Evolutionary conservation across 2,888 invertebrate genomes (phyloP), one percentile per base, ranked within the genome.

Genomic region (Spatulosminthurus flaviceps): DNA sequence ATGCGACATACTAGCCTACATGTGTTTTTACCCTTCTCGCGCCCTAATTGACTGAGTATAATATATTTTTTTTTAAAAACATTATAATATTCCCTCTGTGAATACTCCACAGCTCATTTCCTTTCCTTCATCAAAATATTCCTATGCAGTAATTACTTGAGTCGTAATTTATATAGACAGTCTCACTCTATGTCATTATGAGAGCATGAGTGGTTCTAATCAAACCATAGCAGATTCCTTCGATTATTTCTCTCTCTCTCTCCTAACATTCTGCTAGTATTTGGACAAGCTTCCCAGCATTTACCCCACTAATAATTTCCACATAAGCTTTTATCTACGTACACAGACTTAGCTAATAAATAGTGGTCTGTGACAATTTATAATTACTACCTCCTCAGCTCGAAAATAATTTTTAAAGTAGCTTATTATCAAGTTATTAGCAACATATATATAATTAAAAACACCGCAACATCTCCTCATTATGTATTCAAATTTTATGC

Each of bases 1-100:
- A 82, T 82, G 80, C 80, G 82, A 79, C 80, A 80, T 66, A 80
- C 76, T 76, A 81, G 69, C 77, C 77, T 80, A 79, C 80, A 82
- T 80, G 80, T 80, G 80, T 80, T 80, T 75, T 70, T 41, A 34
- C 22, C 16, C 22, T 69, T 61, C 61, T 61, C 61, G 7, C 64
- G 16, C 51, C 51, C 2, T 51, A 51, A 51, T 51, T 51, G 51
- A 51, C 51, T 51, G 5, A 9, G 34, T 34, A 34, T n/a, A n/a
- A n/a, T n/a, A n/a, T n/a, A n/a, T n/a, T n/a, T n/a, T n/a, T 51
- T n/a, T 19, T 51, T 51, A 11, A 19, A 51, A 4, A 51, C 51
- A 19, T 51, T 19, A 7, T 9, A 41, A 13, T 7, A 7, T 9
- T 61, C 9, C n/a, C 9, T 61, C 61, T 61, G 24, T 19, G 16